Base-by-base conservation (phyloP, 2,113 vertebrate genomes). In the Oncorhynchus keta region DNA sequence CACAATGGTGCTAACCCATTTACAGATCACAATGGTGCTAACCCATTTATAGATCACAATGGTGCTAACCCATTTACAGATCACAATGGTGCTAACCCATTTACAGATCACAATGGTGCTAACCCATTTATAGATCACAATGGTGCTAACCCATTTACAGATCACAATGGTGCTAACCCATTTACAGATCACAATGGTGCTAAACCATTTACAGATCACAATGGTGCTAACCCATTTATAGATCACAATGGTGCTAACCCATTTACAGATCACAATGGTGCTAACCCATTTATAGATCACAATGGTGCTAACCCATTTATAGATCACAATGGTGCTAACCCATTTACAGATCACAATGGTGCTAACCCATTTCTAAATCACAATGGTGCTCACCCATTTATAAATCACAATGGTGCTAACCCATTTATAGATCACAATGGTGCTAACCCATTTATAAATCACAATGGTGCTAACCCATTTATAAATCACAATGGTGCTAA, bases 261-360 rank as follows among this genome's bases (percentile, higher is more conserved):
- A 35, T 35, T 35, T 35, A 35, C 0, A 35, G 5, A 6, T 6
- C 32, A 1, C 32, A 35, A 1, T 35, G 5, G 32, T 6, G 32
- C 6, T 35, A 35, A 32, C 5, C 32, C 4, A 5, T 32, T 5
- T 32, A 32, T 0, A 32, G 1, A 32, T 5, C 4, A 85, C 72
- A 68, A 76, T 76, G 76, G 62, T 35, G 22, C 18, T 81, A 66
- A 72, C 16, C 48, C 22, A 55, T 70, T 73, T 49, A 73, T 28
- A 30, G n/a, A 59, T 64, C 18, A 7, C 32, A 35, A 5, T 32
- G 32, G 32, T 32, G 32, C 32, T 5, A 5, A 32, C 1, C 32
- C 5, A 5, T 32, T 3, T 55, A 55, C 0, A 55, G 51, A 55
- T 18, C 24, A 55, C 64, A 57, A 55, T 68, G 49, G 76, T 32